Conservation (phyloP, 2,888 invertebrate species). For the Netelia fuscicornis region DNA sequence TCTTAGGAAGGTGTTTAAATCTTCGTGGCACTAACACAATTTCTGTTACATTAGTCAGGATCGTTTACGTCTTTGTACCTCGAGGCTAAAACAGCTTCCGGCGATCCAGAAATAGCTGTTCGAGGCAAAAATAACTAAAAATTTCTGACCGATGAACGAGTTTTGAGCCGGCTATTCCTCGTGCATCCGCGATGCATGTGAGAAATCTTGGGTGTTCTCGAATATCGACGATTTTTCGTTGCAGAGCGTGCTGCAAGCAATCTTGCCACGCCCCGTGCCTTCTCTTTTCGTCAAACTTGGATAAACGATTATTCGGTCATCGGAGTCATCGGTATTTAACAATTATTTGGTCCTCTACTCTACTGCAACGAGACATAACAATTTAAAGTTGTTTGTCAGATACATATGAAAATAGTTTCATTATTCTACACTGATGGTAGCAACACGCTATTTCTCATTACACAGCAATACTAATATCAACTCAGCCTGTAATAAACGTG, state of each 20-base stretch:
- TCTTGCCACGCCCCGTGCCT: not conserved
- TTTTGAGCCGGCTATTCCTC: conserved; percentile 1
- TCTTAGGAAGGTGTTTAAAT: conserved; percentile 4
- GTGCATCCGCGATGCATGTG: not conserved
- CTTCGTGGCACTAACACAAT: conserved; percentile 11
- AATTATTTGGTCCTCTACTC: not conserved
- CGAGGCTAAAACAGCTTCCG: conserved; percentile 68
- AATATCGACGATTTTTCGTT: not conserved
- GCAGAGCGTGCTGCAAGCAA: not conserved
- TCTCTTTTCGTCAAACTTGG: not conserved
- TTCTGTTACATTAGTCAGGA: conserved; percentile 15
- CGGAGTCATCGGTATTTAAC: not conserved
- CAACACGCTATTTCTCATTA: not conserved
- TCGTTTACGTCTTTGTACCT: not conserved
- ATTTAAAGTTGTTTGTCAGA: not conserved
- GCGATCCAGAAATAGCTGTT: conserved; percentile 74
- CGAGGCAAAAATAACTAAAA: conserved; percentile 45
- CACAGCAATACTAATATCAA: not conserved
- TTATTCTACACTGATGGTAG: not conserved
- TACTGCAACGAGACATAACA: not conserved
- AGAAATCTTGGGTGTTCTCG: not conserved
- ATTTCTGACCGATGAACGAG: conserved; percentile 1
- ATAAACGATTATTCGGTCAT: not conserved
- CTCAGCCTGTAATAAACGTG: conserved; percentile 11
- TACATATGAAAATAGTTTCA: not conserved